Evolutionary conservation across 2,888 invertebrate genomes (phyloP), one percentile per base, ranked within the genome.

Genomic region (Laothoe populi): DNA sequence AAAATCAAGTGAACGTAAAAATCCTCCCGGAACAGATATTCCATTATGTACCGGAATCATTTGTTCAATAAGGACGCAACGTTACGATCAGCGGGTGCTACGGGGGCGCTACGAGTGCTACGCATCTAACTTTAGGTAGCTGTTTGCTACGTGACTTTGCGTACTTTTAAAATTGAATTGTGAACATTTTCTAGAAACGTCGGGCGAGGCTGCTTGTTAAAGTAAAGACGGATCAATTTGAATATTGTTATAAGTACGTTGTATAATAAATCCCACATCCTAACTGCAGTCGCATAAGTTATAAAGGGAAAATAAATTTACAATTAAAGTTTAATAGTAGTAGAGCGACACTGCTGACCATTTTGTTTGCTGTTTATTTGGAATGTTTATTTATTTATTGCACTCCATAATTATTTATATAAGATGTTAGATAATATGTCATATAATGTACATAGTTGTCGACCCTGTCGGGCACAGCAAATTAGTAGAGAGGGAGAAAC

Each of bases 31-130:
- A 49, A 49, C 31, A 19, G 16, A 53, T 53, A 53, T 35, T 5
- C 35, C 16, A 53, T 53, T 53, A 35, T 53, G 31, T 53, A 35
- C 19, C 53, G 53, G 35, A 53, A 53, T 19, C 31, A 35, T 19
- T 35, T 35, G 35, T n/a, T n/a, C 26, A 35, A 19, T 53, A 53
- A 53, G 35, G 7, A 1, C 11, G 31, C 1, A 2, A 4, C 26
- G 26, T 10, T n/a, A n/a, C n/a, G n/a, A n/a, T n/a, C n/a, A 7
- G 31, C n/a, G 26, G 49, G 49, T 10, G 49, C 13, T 11, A n/a
- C 24, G 48, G 16, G 16, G 31, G 31, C 8, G 35, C 10, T 49
- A 49, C 19, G 31, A 19, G 31, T 4, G 8, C 23, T 46, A 31
- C 53, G 35, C 19, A 53, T 16, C 19, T 8, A 53, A 35, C 53